phyloP scores from a whole-genome alignment of 2,888 invertebrate species.

The Luffia ferchaultella region DNA sequence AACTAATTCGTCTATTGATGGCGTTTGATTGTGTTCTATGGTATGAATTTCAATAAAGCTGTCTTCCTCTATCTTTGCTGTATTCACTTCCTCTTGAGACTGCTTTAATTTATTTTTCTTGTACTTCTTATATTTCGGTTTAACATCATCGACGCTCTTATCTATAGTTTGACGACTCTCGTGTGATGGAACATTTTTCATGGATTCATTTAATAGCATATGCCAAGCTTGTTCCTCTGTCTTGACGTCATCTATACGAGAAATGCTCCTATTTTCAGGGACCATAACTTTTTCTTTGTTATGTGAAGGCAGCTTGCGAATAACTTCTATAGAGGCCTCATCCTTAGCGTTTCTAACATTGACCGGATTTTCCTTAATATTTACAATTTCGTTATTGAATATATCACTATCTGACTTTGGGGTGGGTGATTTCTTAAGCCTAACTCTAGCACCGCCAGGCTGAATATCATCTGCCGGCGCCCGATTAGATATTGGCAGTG shows the following conservation, averaged over 20 bases:
- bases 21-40: conserved; percentile 44
- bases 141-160: conserved; percentile 30
- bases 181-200: conserved; percentile 21
- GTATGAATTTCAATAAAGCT: conserved; percentile 58
- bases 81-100: conserved; percentile 32
- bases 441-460: conserved; percentile 32
- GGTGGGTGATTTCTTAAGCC: conserved; percentile 48
- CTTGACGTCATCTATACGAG: conserved; percentile 24
- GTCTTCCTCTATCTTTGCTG: conserved; percentile 39
- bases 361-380: conserved; percentile 25
- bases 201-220: conserved; percentile 41
- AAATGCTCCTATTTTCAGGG: neutral
- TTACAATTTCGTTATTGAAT: conserved; percentile 26
- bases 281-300: neutral
- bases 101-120: conserved; percentile 33
- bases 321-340: neutral
- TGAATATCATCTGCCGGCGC: conserved; percentile 42
- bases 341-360: neutral
- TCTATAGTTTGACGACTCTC: conserved; percentile 19
- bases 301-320: neutral
- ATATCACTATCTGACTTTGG: conserved; percentile 34
- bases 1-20: conserved; percentile 41
- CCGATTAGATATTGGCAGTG: conserved; percentile 41
- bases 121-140: conserved; percentile 38
- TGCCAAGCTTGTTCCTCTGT: conserved; percentile 57